phyloP scores from a whole-genome alignment of 2,888 invertebrate species.

The Cistogaster globosa region DNA sequence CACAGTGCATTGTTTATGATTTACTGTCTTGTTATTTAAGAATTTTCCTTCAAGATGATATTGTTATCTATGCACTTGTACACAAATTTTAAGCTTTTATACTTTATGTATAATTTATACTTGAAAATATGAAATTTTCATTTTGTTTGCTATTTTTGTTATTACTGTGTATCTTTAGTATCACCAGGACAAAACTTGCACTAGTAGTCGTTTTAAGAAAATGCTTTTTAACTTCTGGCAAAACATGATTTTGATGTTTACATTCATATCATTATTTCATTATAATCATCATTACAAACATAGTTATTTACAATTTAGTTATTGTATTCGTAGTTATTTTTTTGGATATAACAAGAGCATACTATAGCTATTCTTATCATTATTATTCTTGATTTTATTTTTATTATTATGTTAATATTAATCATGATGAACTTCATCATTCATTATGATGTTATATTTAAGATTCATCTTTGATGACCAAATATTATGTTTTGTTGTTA shows the following conservation, averaged over 20 bases:
- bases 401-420: conserved; percentile 10
- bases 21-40: conserved; percentile 45
- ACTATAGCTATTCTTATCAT: neutral
- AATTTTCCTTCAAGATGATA: conserved; percentile 63
- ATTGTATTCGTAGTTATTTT: conserved; percentile 7
- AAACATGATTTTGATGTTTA: conserved; percentile 53
- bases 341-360: neutral
- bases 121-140: conserved; percentile 54
- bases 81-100: conserved; percentile 48
- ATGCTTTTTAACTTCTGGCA: conserved; percentile 46
- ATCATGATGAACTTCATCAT: conserved; percentile 21
- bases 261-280: neutral
- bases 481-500: conserved; percentile 24
- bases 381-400: conserved; percentile 21
- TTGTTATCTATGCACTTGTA: conserved; percentile 67
- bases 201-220: conserved; percentile 36
- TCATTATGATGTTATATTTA: conserved; percentile 14
- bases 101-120: conserved; percentile 59
- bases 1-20: conserved; percentile 37
- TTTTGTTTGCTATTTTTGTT: conserved; percentile 41
- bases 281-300: conserved; percentile 17
- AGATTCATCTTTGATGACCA: conserved; percentile 27
- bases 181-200: conserved; percentile 49
- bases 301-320: conserved; percentile 11
- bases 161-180: conserved; percentile 38